Evolutionary conservation across 2,113 vertebrate species (phyloP).

Genomic region (Egretta garzetta): DNA sequence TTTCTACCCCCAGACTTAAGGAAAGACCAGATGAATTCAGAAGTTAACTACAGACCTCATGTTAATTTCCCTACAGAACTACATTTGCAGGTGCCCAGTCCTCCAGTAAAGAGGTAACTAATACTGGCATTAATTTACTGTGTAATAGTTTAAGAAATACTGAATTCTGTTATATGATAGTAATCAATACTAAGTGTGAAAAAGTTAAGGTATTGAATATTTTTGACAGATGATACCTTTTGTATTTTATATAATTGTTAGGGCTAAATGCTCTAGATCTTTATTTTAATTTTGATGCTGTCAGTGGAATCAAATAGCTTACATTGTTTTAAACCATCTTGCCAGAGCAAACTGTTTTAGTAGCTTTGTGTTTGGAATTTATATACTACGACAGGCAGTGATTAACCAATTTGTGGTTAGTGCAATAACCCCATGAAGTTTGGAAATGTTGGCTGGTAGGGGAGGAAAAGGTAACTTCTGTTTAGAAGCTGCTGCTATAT

Average conservation of each 20-base stretch:
- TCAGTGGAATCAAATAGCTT: not conserved
- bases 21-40: constrained; percentile 68
- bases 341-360: not conserved
- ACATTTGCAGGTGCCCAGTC: constrained; percentile 73
- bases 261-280: not conserved
- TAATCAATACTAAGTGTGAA: not conserved
- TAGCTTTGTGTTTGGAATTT: not conserved
- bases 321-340: not conserved
- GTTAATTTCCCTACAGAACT: constrained; percentile 55
- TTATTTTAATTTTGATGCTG: not conserved
- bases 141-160: not conserved
- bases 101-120: constrained; percentile 73
- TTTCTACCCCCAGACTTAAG: constrained; percentile 38
- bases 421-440: not conserved
- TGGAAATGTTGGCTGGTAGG: not conserved
- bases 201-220: not conserved
- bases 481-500: not conserved
- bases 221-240: not conserved
- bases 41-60: constrained; percentile 57
- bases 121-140: not conserved
- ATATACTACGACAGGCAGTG: not conserved
- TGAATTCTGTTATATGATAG: not conserved
- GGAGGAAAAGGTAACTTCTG: not conserved
- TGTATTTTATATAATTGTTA: not conserved
- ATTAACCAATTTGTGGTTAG: not conserved